Conservation (phyloP, 1,140 invertebrate genomes). For the Ladona fulva region DNA sequence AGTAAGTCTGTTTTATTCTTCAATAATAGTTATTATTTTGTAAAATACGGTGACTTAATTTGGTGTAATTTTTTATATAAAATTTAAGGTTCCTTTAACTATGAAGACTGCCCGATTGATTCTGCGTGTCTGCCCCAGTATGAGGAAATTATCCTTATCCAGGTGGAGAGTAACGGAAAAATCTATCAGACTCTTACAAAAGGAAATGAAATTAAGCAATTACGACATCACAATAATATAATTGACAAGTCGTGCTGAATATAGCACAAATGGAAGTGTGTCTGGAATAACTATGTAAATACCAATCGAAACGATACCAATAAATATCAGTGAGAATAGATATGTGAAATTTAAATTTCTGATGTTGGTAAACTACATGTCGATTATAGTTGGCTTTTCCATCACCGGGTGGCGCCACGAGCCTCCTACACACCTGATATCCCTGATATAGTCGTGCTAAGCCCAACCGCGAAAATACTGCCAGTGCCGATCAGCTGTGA, state of each 20-base stretch:
- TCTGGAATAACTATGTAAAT: too few species aligned
- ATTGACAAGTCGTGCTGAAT: too few species aligned
- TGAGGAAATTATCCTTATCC: background rate
- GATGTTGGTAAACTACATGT: too few species aligned
- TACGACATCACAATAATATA: background rate
- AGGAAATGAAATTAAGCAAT: background rate
- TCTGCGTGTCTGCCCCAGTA: background rate
- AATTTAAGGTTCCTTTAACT: background rate
- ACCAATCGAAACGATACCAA: too few species aligned
- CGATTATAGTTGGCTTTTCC: background rate
- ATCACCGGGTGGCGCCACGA: background rate
- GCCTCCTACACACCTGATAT: too few species aligned
- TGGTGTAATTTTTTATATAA: background rate
- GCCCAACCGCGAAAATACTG: background rate
- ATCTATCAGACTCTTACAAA: background rate
- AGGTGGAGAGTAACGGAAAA: background rate
- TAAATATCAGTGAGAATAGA: too few species aligned
- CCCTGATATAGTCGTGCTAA: background rate
- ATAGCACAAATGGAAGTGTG: too few species aligned
- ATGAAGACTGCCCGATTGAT: background rate
- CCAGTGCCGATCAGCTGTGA: conserved; percentile 6
- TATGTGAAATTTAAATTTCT: too few species aligned
- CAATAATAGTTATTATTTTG: too few species aligned
- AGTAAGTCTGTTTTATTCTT: background rate
- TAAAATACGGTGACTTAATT: too few species aligned